Base-by-base conservation (phyloP, 2,797 vertebrate genomes). In the Sebastes nivosus region DNA sequence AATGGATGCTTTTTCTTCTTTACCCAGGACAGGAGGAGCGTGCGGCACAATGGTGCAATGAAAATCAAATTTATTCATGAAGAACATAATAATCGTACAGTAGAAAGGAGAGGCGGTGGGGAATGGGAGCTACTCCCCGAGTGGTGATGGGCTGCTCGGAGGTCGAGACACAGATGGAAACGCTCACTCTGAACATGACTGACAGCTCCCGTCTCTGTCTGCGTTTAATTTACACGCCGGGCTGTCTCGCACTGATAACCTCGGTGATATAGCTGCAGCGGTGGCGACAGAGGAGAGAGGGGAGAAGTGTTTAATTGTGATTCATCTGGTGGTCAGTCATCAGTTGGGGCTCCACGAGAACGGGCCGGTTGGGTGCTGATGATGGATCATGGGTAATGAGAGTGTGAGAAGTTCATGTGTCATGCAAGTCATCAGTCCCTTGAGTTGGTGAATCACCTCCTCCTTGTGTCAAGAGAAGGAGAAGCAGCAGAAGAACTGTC, bases 341-440 rank as follows among this genome's bases (percentile, higher is more conserved):
- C 87, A 84, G 81, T 3, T 16, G 22, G 46, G 36, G 64, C 63
- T 34, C 67, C 18, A 22, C 67, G 67, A 74, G 81, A 79, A 30
- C 76, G 60, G 46, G 65, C 80, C 30, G 29, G 18, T 77, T 2
- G 67, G 67, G 71, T 25, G 80, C 71, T 61, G 77, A 64, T 66
- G 81, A 92, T 87, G 60, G 82, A 90, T 90, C 75, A 75, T 3
- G 55, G 66, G 66, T 91, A 91, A 92, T 87, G 80, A 86, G 85
- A 79, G 81, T 71, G 84, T 22, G 85, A 86, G 87, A 79, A 83
- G 79, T 86, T 89, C 85, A 80, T 66, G 80, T 90, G 89, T 86
- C 91, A 81, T 57, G 59, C 78, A 69, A 85, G 91, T 90, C 83
- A 87, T 87, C 71, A 29, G 65, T 65, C 22, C 70, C 22, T 6